phyloP scores from a whole-genome alignment of 2,888 invertebrate species.

The Lamellibrachia columna region DNA sequence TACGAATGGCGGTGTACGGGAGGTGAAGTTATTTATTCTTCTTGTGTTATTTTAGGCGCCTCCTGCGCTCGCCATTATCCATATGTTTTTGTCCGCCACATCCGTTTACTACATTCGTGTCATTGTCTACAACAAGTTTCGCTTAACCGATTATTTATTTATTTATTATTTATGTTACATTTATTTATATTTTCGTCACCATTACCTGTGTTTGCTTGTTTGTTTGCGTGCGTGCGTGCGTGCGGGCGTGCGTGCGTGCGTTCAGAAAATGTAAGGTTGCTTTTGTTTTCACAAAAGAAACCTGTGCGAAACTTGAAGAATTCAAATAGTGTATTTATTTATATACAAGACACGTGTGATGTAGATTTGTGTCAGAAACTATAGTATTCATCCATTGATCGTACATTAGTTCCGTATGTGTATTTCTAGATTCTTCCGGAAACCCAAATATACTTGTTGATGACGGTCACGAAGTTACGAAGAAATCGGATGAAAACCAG shows the following conservation, averaged over 20 bases:
- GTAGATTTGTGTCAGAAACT: background rate
- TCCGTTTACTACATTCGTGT: background rate
- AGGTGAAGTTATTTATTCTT: background rate
- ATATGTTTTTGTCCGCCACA: background rate
- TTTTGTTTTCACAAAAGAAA: too few relatives aligned
- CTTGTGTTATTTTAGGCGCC: background rate
- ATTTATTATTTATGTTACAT: too few relatives aligned
- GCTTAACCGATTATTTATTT: too few relatives aligned
- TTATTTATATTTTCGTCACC: too few relatives aligned
- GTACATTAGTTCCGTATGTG: background rate
- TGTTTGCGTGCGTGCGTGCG: too few relatives aligned
- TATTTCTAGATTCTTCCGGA: background rate
- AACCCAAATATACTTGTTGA: background rate
- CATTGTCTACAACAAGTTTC: too few relatives aligned
- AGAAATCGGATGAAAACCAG: background rate
- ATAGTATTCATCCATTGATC: background rate
- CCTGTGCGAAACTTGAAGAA: too few relatives aligned
- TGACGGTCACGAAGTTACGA: background rate
- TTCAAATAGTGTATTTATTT: too few relatives aligned
- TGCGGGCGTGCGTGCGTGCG: too few relatives aligned
- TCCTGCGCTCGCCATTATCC: background rate
- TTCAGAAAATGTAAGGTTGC: too few relatives aligned
- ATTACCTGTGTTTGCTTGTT: too few relatives aligned
- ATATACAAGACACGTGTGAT: background rate
- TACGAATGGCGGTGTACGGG: slow-evolving; percentile 31